Conservation (phyloP, 2,797 vertebrate species). For the Chrysocyon brachyurus region DNA sequence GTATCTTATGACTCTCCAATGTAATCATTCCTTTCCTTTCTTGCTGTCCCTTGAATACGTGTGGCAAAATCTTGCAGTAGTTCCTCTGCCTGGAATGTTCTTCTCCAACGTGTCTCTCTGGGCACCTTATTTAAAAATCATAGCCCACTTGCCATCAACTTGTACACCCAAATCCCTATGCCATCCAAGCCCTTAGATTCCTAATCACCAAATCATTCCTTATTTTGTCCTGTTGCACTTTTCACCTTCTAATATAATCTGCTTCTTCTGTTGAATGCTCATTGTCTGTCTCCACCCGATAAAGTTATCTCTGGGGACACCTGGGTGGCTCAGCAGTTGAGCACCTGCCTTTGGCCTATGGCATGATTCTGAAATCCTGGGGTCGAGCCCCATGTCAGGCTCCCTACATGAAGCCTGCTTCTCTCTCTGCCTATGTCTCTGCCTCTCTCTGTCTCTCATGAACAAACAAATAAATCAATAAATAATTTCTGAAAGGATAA, state of each 20-base stretch:
- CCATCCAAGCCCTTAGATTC: neutral
- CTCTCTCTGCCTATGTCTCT: too few relatives aligned
- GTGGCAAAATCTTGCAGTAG: neutral
- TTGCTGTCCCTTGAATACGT: neutral
- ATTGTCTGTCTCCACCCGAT: neutral
- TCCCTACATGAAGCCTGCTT: too few relatives aligned
- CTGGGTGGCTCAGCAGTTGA: too few relatives aligned
- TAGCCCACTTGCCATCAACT: neutral
- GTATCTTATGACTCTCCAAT: neutral
- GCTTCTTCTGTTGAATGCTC: neutral
- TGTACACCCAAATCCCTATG: neutral
- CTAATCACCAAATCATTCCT: neutral
- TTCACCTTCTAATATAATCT: neutral
- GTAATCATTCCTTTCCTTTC: neutral
- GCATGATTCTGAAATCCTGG: too few relatives aligned
- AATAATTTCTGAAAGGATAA: too few relatives aligned
- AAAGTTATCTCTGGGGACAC: neutral
- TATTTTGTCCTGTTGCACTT: neutral
- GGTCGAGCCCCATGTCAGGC: too few relatives aligned
- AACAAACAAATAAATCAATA: too few relatives aligned
- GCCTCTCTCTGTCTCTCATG: too few relatives aligned
- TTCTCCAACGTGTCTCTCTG: neutral
- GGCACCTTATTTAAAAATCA: neutral
- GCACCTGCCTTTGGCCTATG: too few relatives aligned
- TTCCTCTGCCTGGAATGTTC: neutral